A percentile compares a stretch with the other conserved stretches of the same genome.
Conservation (phyloP, 1,140 invertebrate species). For the Caligus rogercresseyi region DNA sequence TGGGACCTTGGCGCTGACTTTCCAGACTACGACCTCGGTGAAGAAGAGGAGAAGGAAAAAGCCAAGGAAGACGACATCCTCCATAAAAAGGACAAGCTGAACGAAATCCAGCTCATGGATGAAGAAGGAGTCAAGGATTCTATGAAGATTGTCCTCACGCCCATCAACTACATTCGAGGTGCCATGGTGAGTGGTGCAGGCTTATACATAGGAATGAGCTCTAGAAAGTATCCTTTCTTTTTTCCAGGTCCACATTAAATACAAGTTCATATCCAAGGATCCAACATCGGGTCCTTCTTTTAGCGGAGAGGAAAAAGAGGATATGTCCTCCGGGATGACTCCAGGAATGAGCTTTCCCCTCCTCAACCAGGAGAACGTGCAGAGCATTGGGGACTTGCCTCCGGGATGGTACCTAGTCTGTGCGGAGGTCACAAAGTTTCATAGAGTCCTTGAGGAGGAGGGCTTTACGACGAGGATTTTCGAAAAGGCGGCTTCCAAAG, state of each 20-base stretch:
- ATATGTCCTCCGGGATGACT: neutral
- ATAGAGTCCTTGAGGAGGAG: neutral
- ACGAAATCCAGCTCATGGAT: neutral
- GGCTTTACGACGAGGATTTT: neutral
- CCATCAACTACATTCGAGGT: neutral
- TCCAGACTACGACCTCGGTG: neutral
- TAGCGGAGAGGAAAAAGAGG: no score
- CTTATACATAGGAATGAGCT: neutral
- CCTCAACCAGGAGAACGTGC: neutral
- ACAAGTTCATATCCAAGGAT: neutral
- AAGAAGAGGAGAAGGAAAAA: neutral
- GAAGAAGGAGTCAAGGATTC: neutral
- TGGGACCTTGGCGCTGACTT: neutral
- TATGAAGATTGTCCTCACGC: neutral
- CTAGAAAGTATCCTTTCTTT: neutral
- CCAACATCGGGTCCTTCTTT: no score
- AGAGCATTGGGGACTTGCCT: neutral
- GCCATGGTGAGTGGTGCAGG: neutral
- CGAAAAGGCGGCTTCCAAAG: neutral
- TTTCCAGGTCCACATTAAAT: neutral
- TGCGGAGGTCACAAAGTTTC: neutral
- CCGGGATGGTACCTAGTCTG: neutral
- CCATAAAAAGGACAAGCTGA: no score
- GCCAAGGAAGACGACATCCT: neutral
- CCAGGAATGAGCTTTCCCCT: neutral